These are phyloP conservation scores for Oreohelix idahoensis DNA, from an alignment of 1,140 invertebrate genomes.

Conservation along the genomic window DNA sequence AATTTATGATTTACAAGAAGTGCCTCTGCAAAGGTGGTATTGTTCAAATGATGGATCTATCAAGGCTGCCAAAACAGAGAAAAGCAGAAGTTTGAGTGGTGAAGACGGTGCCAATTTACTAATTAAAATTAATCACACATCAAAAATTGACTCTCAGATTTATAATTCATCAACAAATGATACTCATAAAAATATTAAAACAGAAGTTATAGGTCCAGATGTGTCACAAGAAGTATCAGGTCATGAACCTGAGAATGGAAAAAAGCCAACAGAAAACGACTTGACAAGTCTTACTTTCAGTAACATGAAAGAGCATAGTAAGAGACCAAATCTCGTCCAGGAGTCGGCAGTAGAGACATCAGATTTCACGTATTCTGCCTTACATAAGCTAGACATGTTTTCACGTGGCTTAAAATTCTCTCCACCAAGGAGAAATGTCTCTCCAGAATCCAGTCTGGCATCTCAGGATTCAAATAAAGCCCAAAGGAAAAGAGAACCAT, in stretches of 20 bases:
- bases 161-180: background rate
- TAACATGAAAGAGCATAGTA: background rate
- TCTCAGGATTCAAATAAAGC: background rate
- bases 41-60: background rate
- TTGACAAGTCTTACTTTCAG: background rate
- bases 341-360: background rate
- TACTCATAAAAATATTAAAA: background rate
- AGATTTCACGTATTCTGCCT: constrained; percentile 24
- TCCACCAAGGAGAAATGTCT: background rate
- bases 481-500: background rate
- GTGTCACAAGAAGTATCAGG: background rate
- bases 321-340: background rate
- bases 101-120: background rate
- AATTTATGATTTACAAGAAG: constrained; percentile 15
- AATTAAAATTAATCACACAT: background rate
- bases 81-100: background rate
- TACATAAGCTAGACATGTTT: constrained; percentile 35
- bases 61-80: background rate
- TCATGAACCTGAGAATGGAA: background rate
- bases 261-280: background rate
- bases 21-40: constrained; percentile 19
- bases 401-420: constrained; percentile 20
- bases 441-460: background rate
- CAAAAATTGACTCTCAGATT: background rate
- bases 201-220: background rate